These are phyloP conservation scores for Rhinichthys osculus DNA, from an alignment of 2,797 vertebrate genomes.

Conservation along the genomic window DNA sequence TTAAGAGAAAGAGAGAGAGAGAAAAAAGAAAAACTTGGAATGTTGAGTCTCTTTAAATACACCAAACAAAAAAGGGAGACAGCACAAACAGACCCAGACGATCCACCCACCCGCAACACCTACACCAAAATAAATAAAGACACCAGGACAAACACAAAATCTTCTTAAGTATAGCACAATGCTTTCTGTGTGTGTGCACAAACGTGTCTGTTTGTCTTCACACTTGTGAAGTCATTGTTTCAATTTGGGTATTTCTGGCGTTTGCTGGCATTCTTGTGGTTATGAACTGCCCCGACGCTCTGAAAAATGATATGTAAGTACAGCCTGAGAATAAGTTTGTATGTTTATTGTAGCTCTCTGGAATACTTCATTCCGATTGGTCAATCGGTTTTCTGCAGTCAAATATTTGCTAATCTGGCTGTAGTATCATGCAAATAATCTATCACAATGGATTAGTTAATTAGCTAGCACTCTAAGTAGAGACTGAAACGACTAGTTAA, in stretches of 20 bases:
- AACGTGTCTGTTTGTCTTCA: conserved; percentile 49
- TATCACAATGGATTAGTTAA: too few species aligned
- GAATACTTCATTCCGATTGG: neutral
- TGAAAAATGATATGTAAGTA: neutral
- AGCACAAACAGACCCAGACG: conserved; percentile 58
- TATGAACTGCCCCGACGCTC: neutral
- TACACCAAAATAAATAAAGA: conserved; percentile 60
- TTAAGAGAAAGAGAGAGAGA: neutral
- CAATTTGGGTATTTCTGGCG: conserved; percentile 63
- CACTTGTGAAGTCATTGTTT: conserved; percentile 20
- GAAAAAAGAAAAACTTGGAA: conserved; percentile 47
- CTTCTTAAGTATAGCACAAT: conserved; percentile 49
- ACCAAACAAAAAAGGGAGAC: conserved; percentile 56
- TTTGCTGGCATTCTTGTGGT: neutral
- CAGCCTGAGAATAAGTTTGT: conserved; percentile 56
- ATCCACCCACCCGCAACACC: conserved; percentile 58
- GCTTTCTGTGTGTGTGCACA: conserved; percentile 43
- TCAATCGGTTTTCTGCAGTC: neutral
- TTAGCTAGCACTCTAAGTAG: neutral
- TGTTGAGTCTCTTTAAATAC: conserved; percentile 58
- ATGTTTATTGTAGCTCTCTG: conserved; percentile 18
- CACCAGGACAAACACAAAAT: conserved; percentile 46
- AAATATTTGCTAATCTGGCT: neutral
- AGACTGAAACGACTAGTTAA: neutral
- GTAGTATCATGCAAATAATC: neutral